Base-by-base conservation (phyloP, 2,113 vertebrate genomes). In the Aptenodytes forsteri region DNA sequence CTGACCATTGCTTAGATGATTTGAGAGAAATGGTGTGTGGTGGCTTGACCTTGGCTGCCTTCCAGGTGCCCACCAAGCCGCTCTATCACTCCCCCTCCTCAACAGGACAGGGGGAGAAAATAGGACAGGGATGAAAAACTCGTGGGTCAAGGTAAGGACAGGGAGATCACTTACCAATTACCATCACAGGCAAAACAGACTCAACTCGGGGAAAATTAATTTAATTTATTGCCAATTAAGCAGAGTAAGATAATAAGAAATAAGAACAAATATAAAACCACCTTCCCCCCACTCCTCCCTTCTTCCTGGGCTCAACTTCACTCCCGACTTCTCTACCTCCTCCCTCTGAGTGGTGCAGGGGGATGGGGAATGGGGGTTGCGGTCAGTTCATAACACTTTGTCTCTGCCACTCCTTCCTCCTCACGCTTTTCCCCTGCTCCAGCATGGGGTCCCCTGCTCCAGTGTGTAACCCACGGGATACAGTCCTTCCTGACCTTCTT, bases 301-400 rank as follows among this genome's bases (percentile, higher is more conserved):
- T 62, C 36, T 56, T 64, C 17, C 61, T 13, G 9, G 34, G 20
- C 50, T 71, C 16, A 71, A 7, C 22, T 56, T 64, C 62, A 22
- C 55, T 44, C 9, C n/a, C 16, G 4, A 0, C 2, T 66, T 73
- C 52, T 67, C 38, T 40, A 18, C 19, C 16, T 52, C 5, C 44
- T 29, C 1, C 18, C 50, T 2, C 7, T 1, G 1, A 38, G 22
- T 0, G 6, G 26, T 3, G 6, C 38, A 78, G 25, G 16, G 9
- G 18, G 13, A 21, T 6, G 2, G 16, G 30, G 22, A 89, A 38
- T 13, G n/a, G 13, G 26, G 26, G 2, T 49, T 72, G 30, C 2
- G 5, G 13, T 32, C 46, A 66, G 34, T 61, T 61, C 6, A 5
- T 15, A 61, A 34, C 38, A 29, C 29, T 52, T 54, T 8, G 7